Percentiles rank a stretch among this genome's conserved stretches.
Evolutionary conservation across 2,888 invertebrate genomes (phyloP).

Genomic region (Spialia ferax): DNA sequence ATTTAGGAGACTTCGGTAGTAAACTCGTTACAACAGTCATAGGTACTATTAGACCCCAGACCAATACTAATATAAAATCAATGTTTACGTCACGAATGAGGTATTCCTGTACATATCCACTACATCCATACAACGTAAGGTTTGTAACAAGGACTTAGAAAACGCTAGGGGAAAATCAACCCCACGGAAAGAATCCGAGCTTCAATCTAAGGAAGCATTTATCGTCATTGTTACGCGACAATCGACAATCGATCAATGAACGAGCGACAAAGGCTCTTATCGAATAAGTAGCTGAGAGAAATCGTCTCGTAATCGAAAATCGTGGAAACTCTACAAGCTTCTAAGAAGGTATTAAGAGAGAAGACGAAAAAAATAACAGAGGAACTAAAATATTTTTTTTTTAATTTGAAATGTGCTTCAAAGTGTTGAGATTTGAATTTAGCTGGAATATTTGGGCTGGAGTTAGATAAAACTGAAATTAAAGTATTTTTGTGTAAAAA

Average conservation of each 20-base stretch:
- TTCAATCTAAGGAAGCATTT: conserved; percentile 71
- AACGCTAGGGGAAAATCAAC: conserved; percentile 46
- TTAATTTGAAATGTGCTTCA: too few species aligned
- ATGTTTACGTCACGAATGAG: neutral
- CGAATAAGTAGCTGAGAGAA: conserved; percentile 49
- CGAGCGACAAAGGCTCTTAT: conserved; percentile 67
- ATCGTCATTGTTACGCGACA: conserved; percentile 71
- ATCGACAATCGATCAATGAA: conserved; percentile 69
- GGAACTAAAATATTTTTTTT: neutral
- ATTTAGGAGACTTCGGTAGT: too few species aligned
- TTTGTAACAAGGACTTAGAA: conserved; percentile 34
- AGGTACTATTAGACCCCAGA: neutral
- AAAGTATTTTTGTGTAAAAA: too few species aligned
- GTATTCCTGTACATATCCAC: neutral
- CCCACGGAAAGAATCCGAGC: conserved; percentile 53
- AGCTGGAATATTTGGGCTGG: too few species aligned
- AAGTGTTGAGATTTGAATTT: too few species aligned
- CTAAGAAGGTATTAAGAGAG: conserved; percentile 20
- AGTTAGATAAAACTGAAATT: too few species aligned
- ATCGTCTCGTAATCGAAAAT: conserved; percentile 39
- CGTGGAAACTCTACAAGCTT: conserved; percentile 24
- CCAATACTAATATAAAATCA: neutral
- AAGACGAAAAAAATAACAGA: neutral
- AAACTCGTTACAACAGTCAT: too few species aligned
- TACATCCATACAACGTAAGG: neutral